Evolutionary conservation across 37 sponge, comb jelly and placozoan genomes (phyloP).

Genomic region (Cliona cf. orientalis): DNA sequence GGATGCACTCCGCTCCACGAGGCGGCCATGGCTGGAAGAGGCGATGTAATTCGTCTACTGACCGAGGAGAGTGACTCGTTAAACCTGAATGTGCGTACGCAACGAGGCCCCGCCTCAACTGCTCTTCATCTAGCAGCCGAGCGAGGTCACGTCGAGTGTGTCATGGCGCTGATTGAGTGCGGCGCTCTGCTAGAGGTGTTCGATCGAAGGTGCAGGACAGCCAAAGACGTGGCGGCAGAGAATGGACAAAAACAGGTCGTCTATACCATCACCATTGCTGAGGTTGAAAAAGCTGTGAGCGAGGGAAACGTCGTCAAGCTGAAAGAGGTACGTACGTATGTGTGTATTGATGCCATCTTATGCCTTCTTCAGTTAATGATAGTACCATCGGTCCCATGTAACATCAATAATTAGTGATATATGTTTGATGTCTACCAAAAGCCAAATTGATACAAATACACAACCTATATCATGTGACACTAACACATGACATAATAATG

Average conservation of each 20-base stretch:
- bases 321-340: slow-evolving; percentile 4
- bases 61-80: slow-evolving; percentile 40
- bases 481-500: too few relatives aligned
- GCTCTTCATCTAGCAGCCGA: slow-evolving; percentile 71
- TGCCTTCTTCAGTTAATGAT: too few relatives aligned
- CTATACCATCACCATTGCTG: slow-evolving; percentile 20
- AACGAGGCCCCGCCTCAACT: slow-evolving; percentile 50
- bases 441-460: too few relatives aligned
- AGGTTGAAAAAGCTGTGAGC: slow-evolving; percentile 12
- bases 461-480: too few relatives aligned
- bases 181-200: slow-evolving; percentile 44
- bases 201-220: slow-evolving; percentile 49
- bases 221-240: slow-evolving; percentile 53
- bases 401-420: too few relatives aligned
- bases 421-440: too few relatives aligned
- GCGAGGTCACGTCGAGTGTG: slow-evolving; percentile 51
- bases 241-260: slow-evolving; percentile 37
- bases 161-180: slow-evolving; percentile 52
- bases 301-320: neutral
- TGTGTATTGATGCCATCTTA: neutral
- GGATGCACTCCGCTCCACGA: slow-evolving; percentile 64
- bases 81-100: slow-evolving; percentile 43
- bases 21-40: slow-evolving; percentile 53
- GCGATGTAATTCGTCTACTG: slow-evolving; percentile 43
- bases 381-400: too few relatives aligned